Base-by-base conservation (phyloP, 2,797 vertebrate genomes). In the Ara ararauna region DNA sequence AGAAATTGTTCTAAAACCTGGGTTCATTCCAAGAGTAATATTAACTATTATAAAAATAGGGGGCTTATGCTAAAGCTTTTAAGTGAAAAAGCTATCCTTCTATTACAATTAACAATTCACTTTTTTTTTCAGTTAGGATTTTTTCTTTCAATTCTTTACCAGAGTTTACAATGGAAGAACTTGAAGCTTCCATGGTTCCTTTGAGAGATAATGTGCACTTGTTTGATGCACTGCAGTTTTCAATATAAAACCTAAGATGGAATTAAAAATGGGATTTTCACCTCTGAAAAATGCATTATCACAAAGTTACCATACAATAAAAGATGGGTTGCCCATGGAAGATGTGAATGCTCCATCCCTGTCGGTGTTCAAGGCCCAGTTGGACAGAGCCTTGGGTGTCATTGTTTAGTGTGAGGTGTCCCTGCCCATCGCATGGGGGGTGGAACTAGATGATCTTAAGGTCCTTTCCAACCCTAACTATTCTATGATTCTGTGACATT, bases 201-300 rank as follows among this genome's bases (percentile, higher is more conserved):
- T 96, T 94, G 87, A 94, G 72, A 94, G 72, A 80, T 24, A 71
- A 51, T 53, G 62, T 53, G 61, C 58, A 50, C 90, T 97, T 61
- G 48, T 96, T 95, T 91, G 87, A 91, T 79, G n/a, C 77, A 89
- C 45, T 92, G 80, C 34, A 53, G 22, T 97, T 95, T 97, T 94
- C 81, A 90, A 36, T 88, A 58, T 76, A 92, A 96, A 85, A 81
- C 10, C 58, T 97, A 88, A 93, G 71, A 61, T 90, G 61, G 54
- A 58, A 34, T 96, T 96, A 94, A 95, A 85, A 90, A 90, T 71
- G 32, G 38, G 67, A 87, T 96, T 95, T 94, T 91, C 70, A 87
- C 34, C 88, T 88, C 81, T 84, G 51, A 87, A 95, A 96, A 96
- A 38, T 89, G 42, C 36, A 64, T 95, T 94, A 86, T 78, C 93